phyloP scores from a whole-genome alignment of 30 jellyfish, hydroid and myxozoan species.

The Cassiopea xamachana region DNA sequence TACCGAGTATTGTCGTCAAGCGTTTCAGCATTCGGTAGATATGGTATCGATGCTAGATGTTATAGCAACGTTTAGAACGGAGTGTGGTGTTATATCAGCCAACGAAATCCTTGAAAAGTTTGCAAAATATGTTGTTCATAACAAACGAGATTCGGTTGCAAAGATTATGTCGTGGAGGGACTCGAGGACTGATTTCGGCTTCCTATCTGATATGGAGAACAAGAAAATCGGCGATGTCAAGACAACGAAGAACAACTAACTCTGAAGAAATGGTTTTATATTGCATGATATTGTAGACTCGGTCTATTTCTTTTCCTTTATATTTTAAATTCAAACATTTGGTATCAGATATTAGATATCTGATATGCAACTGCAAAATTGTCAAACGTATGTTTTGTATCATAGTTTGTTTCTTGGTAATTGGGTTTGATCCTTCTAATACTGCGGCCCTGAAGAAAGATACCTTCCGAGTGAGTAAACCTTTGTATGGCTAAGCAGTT shows the following conservation, averaged over 20 bases:
- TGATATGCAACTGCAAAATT: too few species aligned
- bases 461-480: too few species aligned
- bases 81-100: constrained; percentile 65
- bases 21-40: constrained; percentile 42
- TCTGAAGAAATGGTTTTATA: not conserved
- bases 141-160: constrained; percentile 39
- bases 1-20: constrained; percentile 52
- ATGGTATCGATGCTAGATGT: constrained; percentile 2
- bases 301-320: not conserved
- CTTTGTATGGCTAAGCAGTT: too few species aligned
- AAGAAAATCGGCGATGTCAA: not conserved
- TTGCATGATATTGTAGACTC: not conserved
- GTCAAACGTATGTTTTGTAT: too few species aligned
- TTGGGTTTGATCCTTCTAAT: too few species aligned
- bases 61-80: constrained; percentile 49
- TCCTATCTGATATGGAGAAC: not conserved
- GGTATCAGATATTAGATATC: too few species aligned
- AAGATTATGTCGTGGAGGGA: constrained; percentile 68
- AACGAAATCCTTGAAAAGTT: constrained; percentile 35
- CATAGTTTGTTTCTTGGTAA: too few species aligned
- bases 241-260: not conserved
- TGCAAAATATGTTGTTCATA: constrained; percentile 38
- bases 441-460: too few species aligned
- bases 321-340: too few species aligned
- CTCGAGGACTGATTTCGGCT: constrained; percentile 35